Percentiles rank a stretch among this genome's conserved stretches.
Evolutionary conservation across 2,888 invertebrate genomes (phyloP).

Genomic region (Euplexia lucipara): DNA sequence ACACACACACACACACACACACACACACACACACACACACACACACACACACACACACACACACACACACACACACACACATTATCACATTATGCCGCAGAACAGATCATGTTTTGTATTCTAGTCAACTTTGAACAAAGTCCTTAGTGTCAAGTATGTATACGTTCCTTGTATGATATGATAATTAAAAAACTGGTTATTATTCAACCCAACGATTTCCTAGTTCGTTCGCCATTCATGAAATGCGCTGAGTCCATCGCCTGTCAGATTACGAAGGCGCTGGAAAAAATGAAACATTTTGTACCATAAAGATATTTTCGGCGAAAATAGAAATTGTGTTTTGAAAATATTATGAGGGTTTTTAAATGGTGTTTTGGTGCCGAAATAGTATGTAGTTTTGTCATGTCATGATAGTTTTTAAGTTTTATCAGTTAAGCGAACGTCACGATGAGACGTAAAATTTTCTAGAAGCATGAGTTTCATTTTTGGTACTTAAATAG

Average conservation of each 20-base stretch:
- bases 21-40: too few relatives aligned
- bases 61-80: too few relatives aligned
- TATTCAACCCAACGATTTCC: constrained; percentile 54
- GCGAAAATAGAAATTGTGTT: constrained; percentile 29
- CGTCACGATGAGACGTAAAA: constrained; percentile 3
- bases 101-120: background rate
- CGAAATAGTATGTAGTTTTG: background rate
- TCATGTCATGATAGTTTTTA: constrained; percentile 9
- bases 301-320: constrained; percentile 31
- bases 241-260: constrained; percentile 55
- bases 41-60: too few relatives aligned
- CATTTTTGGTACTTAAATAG: constrained; percentile 8
- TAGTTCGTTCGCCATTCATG: constrained; percentile 56
- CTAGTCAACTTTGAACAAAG: constrained; percentile 19
- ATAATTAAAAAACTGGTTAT: constrained; percentile 57
- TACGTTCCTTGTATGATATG: constrained; percentile 7
- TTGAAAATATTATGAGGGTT: constrained; percentile 18
- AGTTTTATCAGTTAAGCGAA: background rate
- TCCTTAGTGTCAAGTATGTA: constrained; percentile 12
- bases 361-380: background rate
- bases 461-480: constrained; percentile 2
- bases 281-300: constrained; percentile 51
- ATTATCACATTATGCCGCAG: too few relatives aligned
- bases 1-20: too few relatives aligned
- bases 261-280: constrained; percentile 54